Conservation (phyloP, 35 echinoderm and acorn worm genomes). For the Ptychodera flava region DNA sequence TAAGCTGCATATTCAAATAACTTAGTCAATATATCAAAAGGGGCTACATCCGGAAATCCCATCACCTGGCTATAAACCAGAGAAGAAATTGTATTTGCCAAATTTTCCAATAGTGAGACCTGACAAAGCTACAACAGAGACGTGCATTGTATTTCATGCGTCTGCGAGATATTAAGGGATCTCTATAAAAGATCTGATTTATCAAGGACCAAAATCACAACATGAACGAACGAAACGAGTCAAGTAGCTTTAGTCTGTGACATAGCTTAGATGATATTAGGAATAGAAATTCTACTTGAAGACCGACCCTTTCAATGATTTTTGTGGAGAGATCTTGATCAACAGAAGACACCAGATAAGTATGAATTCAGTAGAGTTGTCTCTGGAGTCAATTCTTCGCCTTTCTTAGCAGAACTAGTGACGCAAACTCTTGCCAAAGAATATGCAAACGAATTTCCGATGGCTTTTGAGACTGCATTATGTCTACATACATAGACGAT, state of each 20-base stretch:
- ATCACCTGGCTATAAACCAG: too few species aligned
- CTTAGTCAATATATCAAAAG: slow-evolving; percentile 2
- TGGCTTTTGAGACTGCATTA: slow-evolving; percentile 28
- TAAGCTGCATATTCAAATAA: slow-evolving; percentile 6
- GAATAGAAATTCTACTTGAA: slow-evolving; percentile 1
- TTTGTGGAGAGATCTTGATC: slow-evolving; percentile 21
- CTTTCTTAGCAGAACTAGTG: slow-evolving; percentile 31
- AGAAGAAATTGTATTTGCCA: slow-evolving; percentile 31
- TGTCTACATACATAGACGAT: slow-evolving; percentile 36
- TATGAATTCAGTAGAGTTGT: slow-evolving; percentile 37
- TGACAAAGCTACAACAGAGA: slow-evolving; percentile 26
- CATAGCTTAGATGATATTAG: slow-evolving; percentile 33
- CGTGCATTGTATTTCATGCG: slow-evolving; percentile 34
- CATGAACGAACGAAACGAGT: slow-evolving; percentile 15
- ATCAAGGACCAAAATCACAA: slow-evolving; percentile 33
- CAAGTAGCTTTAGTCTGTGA: slow-evolving; percentile 36
- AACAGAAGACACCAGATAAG: not conserved
- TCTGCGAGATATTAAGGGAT: slow-evolving; percentile 14
- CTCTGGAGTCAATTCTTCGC: slow-evolving; percentile 31
- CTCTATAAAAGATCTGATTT: slow-evolving; percentile 39
- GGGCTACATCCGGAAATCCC: slow-evolving; percentile 22
- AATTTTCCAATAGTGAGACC: slow-evolving; percentile 41
- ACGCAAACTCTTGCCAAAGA: slow-evolving; percentile 26
- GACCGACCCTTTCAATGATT: slow-evolving; percentile 25
- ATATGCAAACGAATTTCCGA: not conserved